Evolutionary conservation across 2,888 invertebrate genomes (phyloP).

Genomic region (Pseudolycoriella hygida): DNA sequence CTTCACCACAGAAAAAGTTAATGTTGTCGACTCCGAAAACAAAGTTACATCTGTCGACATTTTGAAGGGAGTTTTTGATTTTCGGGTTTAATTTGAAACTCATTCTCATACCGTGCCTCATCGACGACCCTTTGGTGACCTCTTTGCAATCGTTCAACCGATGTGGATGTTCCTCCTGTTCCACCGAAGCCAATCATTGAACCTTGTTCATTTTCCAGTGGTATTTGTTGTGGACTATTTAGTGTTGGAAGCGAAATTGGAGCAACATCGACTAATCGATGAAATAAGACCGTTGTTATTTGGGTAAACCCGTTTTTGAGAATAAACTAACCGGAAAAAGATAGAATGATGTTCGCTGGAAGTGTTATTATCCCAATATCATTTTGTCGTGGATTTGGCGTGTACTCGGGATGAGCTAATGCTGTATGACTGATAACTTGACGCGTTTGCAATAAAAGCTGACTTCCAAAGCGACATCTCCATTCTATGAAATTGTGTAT

Average conservation of each 20-base stretch:
- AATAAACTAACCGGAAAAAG: background rate
- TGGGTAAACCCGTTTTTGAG: background rate
- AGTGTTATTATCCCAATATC: slow-evolving; percentile 1
- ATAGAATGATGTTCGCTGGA: background rate
- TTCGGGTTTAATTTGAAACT: no score
- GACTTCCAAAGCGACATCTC: background rate
- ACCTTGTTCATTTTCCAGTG: slow-evolving; percentile 3
- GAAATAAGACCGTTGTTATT: background rate
- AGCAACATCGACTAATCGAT: background rate
- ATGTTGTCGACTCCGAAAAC: background rate
- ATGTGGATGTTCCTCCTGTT: background rate
- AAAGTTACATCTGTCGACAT: background rate
- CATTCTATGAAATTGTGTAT: background rate
- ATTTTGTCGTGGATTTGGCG: background rate
- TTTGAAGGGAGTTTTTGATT: no score
- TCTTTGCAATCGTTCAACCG: background rate
- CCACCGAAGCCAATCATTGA: slow-evolving; percentile 1
- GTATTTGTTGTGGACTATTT: background rate
- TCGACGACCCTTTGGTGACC: background rate
- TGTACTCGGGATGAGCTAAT: background rate
- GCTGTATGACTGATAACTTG: background rate
- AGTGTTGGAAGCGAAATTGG: background rate
- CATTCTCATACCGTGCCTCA: background rate
- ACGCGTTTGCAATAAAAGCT: background rate
- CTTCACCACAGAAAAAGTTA: slow-evolving; percentile 2